Evolutionary conservation across 30 jellyfish, hydroid and myxozoan species (phyloP).

Genomic region (Chrysaora quinquecirrha): DNA sequence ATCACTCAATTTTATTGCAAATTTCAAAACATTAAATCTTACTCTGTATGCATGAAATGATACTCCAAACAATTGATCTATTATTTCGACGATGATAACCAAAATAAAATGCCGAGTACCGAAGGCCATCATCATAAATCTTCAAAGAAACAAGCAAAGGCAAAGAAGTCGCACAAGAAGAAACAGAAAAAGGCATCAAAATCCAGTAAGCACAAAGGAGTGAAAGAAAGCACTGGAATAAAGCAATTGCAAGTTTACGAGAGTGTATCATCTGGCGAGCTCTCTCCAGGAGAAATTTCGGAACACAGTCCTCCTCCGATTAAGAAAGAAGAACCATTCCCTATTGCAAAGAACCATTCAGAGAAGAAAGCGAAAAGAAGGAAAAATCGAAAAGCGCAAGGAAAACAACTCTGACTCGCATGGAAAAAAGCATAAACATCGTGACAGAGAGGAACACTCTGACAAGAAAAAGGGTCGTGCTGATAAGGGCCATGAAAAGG

Average conservation of each 20-base stretch:
- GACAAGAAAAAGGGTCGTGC: neutral
- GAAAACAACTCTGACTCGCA: slow-evolving; percentile 25
- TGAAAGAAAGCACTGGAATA: slow-evolving; percentile 49
- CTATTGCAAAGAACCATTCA: slow-evolving; percentile 15
- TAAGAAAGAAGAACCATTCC: slow-evolving; percentile 22
- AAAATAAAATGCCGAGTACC: slow-evolving; percentile 79
- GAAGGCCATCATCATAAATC: slow-evolving; percentile 72
- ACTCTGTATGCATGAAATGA: slow-evolving; percentile 30
- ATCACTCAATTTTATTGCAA: neutral
- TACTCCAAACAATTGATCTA: slow-evolving; percentile 6
- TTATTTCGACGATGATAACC: slow-evolving; percentile 82
- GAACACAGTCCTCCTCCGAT: slow-evolving; percentile 57
- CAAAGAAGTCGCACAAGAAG: slow-evolving; percentile 66
- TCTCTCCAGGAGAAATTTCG: slow-evolving; percentile 67
- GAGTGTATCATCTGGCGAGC: slow-evolving; percentile 76
- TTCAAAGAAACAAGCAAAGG: slow-evolving; percentile 42
- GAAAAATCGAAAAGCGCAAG: slow-evolving; percentile 32
- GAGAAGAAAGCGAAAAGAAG: slow-evolving; percentile 56
- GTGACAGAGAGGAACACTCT: slow-evolving; percentile 13
- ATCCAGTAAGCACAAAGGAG: slow-evolving; percentile 34
- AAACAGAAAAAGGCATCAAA: slow-evolving; percentile 72
- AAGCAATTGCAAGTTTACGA: slow-evolving; percentile 81
- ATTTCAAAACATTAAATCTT: slow-evolving; percentile 13
- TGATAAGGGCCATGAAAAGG: too few relatives aligned
- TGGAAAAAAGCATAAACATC: slow-evolving; percentile 23